Base-by-base conservation (phyloP, 2,888 invertebrate genomes). In the Leistus spinibarbis region DNA sequence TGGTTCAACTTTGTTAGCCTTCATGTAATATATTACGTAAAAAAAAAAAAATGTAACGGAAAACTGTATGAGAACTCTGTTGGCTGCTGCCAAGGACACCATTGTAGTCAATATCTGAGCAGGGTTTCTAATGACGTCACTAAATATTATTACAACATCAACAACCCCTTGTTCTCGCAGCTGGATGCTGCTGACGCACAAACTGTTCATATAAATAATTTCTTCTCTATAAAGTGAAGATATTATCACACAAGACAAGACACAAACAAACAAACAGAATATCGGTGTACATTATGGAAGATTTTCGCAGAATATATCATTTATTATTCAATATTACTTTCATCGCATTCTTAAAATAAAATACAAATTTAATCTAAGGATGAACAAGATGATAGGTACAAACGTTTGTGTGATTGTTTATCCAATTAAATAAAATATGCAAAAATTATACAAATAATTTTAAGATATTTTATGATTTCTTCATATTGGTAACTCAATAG, bases 121-220 rank as follows among this genome's bases (percentile, higher is more conserved):
- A 73, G 66, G 73, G 73, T 67, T 66, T 73, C 67, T 73, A 73
- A 73, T 73, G 73, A 73, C 73, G 67, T 73, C 73, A 73, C 67
- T 73, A 73, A 73, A 73, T 54, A 67, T 67, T 73, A 73, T 73
- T 66, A 73, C 60, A 73, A 72, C 72, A 66, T 66, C 60, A 73
- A 67, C 40, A 66, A 66, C 63, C 62, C 66, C 54, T 66, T 70
- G 71, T 71, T 71, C 64, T 63, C 71, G 10, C 71, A 73, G 73
- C 73, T 57, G 73, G 73, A 73, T 60, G 57, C 62, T 53, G 23
- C 54, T n/a, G n/a, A 54, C 19, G 56, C 53, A 53, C 54, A 73
- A 73, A 73, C 67, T 73, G 73, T 67, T 73, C 73, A 67, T 73
- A 73, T 73, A 73, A 66, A 73, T 73, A 73, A 72, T 73, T 73